Evolutionary conservation across 1,140 invertebrate species (phyloP).

Genomic region (Psilanteris sp.): DNA sequence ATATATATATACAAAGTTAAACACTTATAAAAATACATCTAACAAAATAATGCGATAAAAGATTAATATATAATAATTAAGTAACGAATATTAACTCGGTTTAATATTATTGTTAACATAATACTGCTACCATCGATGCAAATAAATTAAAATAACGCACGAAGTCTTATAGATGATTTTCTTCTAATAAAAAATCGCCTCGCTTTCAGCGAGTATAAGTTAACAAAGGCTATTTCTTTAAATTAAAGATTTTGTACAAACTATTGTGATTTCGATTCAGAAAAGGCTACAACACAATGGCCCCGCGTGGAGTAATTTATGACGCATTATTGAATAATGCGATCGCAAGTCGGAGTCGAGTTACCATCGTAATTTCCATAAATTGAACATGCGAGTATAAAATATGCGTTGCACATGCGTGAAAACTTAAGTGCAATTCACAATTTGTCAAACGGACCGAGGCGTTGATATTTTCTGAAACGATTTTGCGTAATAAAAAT

Average conservation of each 20-base stretch:
- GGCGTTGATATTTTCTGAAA: conserved; percentile 15
- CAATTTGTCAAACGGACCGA: background rate
- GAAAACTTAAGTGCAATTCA: conserved; percentile 25
- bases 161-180: conserved; percentile 15
- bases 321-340: conserved; percentile 32
- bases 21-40: conserved; percentile 3
- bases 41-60: conserved; percentile 4
- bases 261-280: conserved; percentile 6
- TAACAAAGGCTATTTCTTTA: conserved; percentile 18
- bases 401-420: conserved; percentile 16
- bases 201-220: background rate
- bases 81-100: conserved; percentile 24
- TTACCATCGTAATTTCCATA: conserved; percentile 28
- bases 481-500: conserved; percentile 29
- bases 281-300: background rate
- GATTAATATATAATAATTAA: conserved; percentile 8
- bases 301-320: conserved; percentile 6
- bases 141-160: conserved; percentile 43
- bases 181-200: background rate
- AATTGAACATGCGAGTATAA: conserved; percentile 17
- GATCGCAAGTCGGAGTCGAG: background rate
- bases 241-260: conserved; percentile 47
- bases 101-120: conserved; percentile 43
- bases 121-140: conserved; percentile 35
- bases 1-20: conserved; percentile 12